These are phyloP conservation scores for Eutrigla gurnardus DNA, from an alignment of 2,797 vertebrate genomes.

Conservation along the genomic window DNA sequence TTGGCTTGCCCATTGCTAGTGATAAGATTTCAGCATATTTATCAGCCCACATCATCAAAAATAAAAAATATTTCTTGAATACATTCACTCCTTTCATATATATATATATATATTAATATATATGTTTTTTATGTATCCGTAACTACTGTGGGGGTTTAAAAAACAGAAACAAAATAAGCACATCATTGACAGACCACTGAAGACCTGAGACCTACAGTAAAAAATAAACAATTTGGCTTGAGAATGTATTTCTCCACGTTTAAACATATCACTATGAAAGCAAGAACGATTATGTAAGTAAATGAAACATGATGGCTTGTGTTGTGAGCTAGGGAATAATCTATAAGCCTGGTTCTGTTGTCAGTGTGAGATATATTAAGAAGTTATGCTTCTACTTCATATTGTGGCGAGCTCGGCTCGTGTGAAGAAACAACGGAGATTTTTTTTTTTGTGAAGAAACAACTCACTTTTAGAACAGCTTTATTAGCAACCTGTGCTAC, in stretches of 20 bases:
- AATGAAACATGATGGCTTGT: slow-evolving; percentile 37
- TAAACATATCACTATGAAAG: slow-evolving; percentile 59
- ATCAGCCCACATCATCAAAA: slow-evolving; percentile 44
- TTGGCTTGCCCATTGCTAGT: slow-evolving; percentile 31
- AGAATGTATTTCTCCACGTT: slow-evolving; percentile 70
- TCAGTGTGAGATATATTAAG: slow-evolving; percentile 21
- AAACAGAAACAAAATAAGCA: slow-evolving; percentile 49
- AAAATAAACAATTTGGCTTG: slow-evolving; percentile 75
- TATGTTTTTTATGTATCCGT: slow-evolving; percentile 53
- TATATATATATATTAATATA: too few relatives aligned
- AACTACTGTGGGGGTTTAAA: slow-evolving; percentile 51
- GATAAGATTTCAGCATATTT: slow-evolving; percentile 48
- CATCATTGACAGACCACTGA: slow-evolving; percentile 47
- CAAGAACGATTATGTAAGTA: slow-evolving; percentile 61
- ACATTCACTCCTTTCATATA: slow-evolving; percentile 65
- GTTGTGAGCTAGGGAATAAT: slow-evolving; percentile 45
- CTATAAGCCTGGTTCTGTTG: slow-evolving; percentile 24
- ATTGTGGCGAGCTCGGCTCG: too few relatives aligned
- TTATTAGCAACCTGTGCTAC: too few relatives aligned
- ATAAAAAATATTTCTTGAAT: slow-evolving; percentile 56
- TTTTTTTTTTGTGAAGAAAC: too few relatives aligned
- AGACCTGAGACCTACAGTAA: slow-evolving; percentile 78
- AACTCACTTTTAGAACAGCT: too few relatives aligned
- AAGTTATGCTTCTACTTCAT: slow-evolving; percentile 10
- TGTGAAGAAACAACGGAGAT: too few relatives aligned